Evolutionary conservation across 2,113 vertebrate species (phyloP).

Genomic region (Macrotis lagotis): DNA sequence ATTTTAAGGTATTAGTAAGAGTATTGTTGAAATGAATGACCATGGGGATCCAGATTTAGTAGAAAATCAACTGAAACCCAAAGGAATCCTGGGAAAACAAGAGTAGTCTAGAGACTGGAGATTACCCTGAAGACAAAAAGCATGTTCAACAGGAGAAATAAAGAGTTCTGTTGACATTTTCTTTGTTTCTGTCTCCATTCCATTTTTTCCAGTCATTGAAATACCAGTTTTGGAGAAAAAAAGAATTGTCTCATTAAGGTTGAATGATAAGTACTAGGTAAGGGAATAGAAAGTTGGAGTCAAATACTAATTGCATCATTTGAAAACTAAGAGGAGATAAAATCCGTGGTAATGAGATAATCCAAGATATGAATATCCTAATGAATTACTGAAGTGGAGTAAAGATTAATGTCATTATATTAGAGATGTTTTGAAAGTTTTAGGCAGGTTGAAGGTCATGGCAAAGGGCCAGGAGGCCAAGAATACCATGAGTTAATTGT

Average conservation of each 20-base stretch:
- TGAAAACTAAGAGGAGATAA: background rate
- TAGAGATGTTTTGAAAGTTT: background rate
- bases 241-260: slow-evolving; percentile 25
- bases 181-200: background rate
- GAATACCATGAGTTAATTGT: background rate
- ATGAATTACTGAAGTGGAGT: background rate
- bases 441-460: background rate
- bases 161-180: slow-evolving; percentile 16
- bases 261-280: no score
- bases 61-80: background rate
- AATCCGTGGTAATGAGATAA: background rate
- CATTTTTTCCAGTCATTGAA: background rate
- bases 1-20: background rate
- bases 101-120: background rate
- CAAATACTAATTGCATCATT: background rate
- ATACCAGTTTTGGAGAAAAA: background rate
- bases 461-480: background rate
- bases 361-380: background rate
- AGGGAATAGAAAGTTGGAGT: background rate
- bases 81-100: background rate
- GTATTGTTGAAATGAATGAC: background rate
- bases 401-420: background rate
- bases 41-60: background rate
- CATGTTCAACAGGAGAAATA: background rate
- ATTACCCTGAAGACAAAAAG: background rate